Base-by-base conservation (phyloP, 2,797 vertebrate genomes). In the Pteropus rufus region DNA sequence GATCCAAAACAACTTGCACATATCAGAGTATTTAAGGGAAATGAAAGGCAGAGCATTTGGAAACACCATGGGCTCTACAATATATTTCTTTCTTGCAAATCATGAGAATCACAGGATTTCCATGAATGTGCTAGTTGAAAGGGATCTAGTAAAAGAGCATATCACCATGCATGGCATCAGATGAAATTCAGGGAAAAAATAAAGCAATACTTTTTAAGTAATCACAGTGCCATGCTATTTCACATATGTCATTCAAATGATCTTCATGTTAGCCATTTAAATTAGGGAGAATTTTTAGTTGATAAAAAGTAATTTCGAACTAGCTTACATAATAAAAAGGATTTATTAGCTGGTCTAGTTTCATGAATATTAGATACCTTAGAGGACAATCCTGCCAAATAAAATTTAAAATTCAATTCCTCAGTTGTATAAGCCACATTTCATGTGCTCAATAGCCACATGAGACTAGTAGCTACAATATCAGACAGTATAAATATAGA, bases 1-100 rank as follows among this genome's bases (percentile, higher is more conserved):
- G 94, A 97, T 95, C 96, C 97, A 93, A 97, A 97, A 98, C 98
- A 98, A 98, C 96, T 97, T 95, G 83, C 94, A 89, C 73, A 86
- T 96, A 97, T 98, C 94, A 93, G 96, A 56, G 67, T 75, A 46
- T 87, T 82, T 91, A 60, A 89, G 75, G n/a, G 62, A 97, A 97
- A 95, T 87, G 91, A 97, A 94, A 36, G 96, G 89, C 23, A 19
- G 76, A 52, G 73, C 7, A 8, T 89, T 58, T 96, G 96, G 93
- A 95, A 97, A 87, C 82, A 95, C 86, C 97, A 94, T 93, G 73
- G 95, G 79, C 73, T 98, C 85, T 90, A 56, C 41, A 34, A 67
- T 86, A 92, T 44, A 49, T 85, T 69, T 62, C 46, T 75, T 64
- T 62, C 39, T 16, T 79, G 67, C 19, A 87, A 24, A 86, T 46